Conservation (phyloP, 2,888 invertebrate species). For the Anagyrus pseudococci region DNA sequence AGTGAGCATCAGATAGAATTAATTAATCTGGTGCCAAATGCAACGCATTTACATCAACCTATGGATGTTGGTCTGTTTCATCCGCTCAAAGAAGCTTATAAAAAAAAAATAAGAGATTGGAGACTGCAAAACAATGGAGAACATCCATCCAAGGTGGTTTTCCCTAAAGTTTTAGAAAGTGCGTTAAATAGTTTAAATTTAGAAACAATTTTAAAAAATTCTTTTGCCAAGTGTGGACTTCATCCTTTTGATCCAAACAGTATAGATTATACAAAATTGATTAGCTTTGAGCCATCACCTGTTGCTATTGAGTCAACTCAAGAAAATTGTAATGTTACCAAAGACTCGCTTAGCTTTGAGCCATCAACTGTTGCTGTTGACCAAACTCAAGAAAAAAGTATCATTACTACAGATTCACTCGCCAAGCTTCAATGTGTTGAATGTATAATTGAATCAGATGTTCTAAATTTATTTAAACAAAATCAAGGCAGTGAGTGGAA, state of each 20-base stretch:
- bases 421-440: too few species aligned
- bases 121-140: neutral
- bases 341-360: too few species aligned
- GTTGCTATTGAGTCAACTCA: too few species aligned
- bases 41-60: slow-evolving; percentile 57
- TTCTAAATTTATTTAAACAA: too few species aligned
- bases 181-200: neutral
- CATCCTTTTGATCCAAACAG: neutral
- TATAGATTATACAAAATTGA: slow-evolving; percentile 13
- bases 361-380: too few species aligned
- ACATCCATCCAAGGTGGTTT: neutral
- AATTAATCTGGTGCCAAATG: slow-evolving; percentile 53
- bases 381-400: too few species aligned
- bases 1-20: slow-evolving; percentile 51
- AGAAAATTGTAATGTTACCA: too few species aligned
- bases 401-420: too few species aligned
- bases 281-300: too few species aligned
- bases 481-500: too few species aligned
- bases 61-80: slow-evolving; percentile 55
- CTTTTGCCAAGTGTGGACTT: slow-evolving; percentile 1
- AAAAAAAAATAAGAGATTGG: slow-evolving; percentile 25
- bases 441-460: too few species aligned
- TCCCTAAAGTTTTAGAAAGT: neutral
- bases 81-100: slow-evolving; percentile 51
- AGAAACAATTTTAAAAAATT: neutral